Conservation (phyloP, 2,113 vertebrate genomes). For the Nestor notabilis region DNA sequence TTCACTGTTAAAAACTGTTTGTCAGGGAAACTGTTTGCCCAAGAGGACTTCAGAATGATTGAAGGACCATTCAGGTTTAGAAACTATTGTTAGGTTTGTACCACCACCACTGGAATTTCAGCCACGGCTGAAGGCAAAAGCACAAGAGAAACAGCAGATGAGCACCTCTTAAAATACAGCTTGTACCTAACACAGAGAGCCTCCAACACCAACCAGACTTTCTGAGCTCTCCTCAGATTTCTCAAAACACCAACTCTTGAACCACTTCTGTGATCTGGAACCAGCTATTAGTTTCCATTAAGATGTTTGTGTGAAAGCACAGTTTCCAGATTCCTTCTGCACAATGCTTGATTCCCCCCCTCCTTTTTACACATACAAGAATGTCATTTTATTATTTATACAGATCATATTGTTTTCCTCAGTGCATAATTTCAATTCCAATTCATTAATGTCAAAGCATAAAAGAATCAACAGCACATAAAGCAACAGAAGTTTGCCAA, state of each 20-base stretch:
- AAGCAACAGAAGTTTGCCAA: conserved; percentile 34
- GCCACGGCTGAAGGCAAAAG: neutral
- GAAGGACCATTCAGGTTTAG: neutral
- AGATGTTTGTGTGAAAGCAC: conserved; percentile 29
- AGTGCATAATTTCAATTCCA: conserved; percentile 28
- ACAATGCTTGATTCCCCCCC: neutral
- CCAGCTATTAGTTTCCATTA: conserved; percentile 15
- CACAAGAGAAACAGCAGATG: neutral
- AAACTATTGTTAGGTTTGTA: neutral
- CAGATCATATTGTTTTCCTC: conserved; percentile 47
- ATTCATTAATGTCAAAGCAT: conserved; percentile 57
- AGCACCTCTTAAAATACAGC: neutral
- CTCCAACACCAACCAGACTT: neutral
- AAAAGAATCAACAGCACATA: conserved; percentile 32
- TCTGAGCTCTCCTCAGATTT: neutral
- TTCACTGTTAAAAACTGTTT: neutral
- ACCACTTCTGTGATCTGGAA: neutral
- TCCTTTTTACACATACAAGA: conserved; percentile 14
- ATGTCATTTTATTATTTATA: conserved; percentile 35
- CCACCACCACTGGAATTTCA: neutral
- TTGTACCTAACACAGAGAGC: neutral
- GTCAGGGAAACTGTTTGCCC: neutral
- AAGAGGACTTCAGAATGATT: neutral
- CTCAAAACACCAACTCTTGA: neutral
- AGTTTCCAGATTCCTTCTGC: conserved; percentile 33